A percentile compares a stretch with the other conserved stretches of the same genome.
Conservation (phyloP, 2,113 vertebrate species). For the Chaenogobius annularis region DNA sequence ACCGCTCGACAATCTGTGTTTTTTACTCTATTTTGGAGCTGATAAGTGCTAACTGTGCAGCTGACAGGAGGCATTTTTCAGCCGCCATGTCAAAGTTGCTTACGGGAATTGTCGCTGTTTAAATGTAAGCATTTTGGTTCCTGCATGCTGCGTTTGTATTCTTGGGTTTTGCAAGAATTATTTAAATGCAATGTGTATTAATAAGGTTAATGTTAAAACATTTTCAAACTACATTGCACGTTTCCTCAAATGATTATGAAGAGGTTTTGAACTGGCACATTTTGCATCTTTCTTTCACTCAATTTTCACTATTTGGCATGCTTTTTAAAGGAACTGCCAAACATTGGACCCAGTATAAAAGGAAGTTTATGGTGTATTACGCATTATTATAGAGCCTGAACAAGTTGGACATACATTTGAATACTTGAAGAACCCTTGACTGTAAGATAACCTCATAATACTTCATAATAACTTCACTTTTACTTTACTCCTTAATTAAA, state of each 20-base stretch:
- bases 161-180: background rate
- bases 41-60: conserved; percentile 9
- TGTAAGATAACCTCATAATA: too few species aligned
- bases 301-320: too few species aligned
- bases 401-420: too few species aligned
- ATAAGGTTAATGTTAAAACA: background rate
- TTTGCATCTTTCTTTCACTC: background rate
- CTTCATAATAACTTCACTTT: too few species aligned
- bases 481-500: too few species aligned
- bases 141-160: background rate
- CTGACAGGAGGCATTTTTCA: conserved; percentile 7
- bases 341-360: too few species aligned
- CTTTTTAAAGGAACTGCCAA: too few species aligned
- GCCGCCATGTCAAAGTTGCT: background rate
- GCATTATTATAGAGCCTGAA: too few species aligned
- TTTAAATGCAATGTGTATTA: background rate
- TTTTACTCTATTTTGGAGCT: conserved; percentile 7
- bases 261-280: background rate
- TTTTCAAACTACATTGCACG: background rate
- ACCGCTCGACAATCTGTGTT: background rate
- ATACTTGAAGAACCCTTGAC: too few species aligned
- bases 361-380: too few species aligned
- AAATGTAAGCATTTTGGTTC: background rate
- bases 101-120: background rate
- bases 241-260: background rate